Percentiles rank a stretch among this genome's conserved stretches.
Conservation (phyloP, 2,888 invertebrate genomes). For the Rutpela maculata region DNA sequence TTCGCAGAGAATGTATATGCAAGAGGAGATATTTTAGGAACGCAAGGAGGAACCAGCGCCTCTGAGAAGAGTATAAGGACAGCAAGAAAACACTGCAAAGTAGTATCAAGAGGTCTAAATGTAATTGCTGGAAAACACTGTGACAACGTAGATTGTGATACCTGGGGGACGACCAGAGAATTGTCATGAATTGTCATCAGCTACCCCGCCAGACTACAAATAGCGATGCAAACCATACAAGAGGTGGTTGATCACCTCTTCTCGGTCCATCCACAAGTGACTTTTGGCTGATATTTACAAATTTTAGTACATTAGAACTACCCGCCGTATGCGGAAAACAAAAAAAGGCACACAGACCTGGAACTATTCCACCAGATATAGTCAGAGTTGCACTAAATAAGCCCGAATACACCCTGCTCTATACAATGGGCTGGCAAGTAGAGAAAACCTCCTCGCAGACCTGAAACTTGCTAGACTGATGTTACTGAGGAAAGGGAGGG, state of each 20-base stretch:
- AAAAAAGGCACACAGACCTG: too few species aligned
- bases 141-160: conserved; percentile 37
- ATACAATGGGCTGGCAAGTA: too few species aligned
- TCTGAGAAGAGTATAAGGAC: conserved; percentile 23
- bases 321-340: too few species aligned
- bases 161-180: conserved; percentile 36
- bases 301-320: too few species aligned
- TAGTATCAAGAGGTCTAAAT: conserved; percentile 36
- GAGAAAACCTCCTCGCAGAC: too few species aligned
- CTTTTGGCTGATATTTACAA: neutral
- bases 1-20: neutral
- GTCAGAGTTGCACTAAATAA: neutral
- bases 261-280: conserved; percentile 27
- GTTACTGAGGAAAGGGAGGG: too few species aligned
- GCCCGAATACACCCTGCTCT: neutral
- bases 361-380: too few species aligned
- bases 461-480: too few species aligned
- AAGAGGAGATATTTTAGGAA: too few species aligned
- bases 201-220: conserved; percentile 30
- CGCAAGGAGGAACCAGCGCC: too few species aligned
- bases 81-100: conserved; percentile 35
- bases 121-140: conserved; percentile 41
- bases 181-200: conserved; percentile 13
- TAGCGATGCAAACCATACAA: conserved; percentile 18
- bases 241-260: conserved; percentile 41